Conservation (phyloP, 1,140 invertebrate species). For the Heliothis subflexa region DNA sequence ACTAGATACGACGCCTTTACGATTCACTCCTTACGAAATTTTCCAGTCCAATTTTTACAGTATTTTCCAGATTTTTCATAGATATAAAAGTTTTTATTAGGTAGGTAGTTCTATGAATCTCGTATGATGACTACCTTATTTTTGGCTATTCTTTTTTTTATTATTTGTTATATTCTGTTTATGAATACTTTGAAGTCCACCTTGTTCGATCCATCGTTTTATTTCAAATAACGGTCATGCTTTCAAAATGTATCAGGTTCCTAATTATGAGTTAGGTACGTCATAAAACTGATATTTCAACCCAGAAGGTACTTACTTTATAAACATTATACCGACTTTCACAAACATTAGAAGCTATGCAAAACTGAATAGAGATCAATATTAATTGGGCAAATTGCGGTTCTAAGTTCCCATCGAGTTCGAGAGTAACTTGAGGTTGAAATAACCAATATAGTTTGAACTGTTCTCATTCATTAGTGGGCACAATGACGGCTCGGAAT, state of each 20-base stretch:
- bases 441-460: conserved; percentile 12
- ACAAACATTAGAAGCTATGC: neutral
- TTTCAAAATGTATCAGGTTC: neutral
- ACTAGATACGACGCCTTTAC: conserved; percentile 58
- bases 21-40: conserved; percentile 6
- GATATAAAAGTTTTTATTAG: too few relatives aligned
- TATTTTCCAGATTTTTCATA: neutral
- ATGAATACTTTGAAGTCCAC: too few relatives aligned
- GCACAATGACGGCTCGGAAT: conserved; percentile 19
- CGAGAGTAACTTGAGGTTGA: conserved; percentile 5
- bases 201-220: too few relatives aligned
- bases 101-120: too few relatives aligned
- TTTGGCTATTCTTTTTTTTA: too few relatives aligned
- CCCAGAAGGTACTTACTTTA: too few relatives aligned
- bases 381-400: conserved; percentile 19
- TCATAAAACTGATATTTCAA: too few relatives aligned
- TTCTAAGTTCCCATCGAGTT: conserved; percentile 18
- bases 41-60: conserved; percentile 15
- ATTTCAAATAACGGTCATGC: neutral
- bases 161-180: too few relatives aligned
- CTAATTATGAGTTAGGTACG: too few relatives aligned
- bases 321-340: neutral
- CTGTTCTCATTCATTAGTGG: conserved; percentile 11
- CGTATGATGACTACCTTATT: too few relatives aligned
- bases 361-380: neutral